phyloP scores from a whole-genome alignment of 2,113 vertebrate genomes.

The Corydoras maculifer region DNA sequence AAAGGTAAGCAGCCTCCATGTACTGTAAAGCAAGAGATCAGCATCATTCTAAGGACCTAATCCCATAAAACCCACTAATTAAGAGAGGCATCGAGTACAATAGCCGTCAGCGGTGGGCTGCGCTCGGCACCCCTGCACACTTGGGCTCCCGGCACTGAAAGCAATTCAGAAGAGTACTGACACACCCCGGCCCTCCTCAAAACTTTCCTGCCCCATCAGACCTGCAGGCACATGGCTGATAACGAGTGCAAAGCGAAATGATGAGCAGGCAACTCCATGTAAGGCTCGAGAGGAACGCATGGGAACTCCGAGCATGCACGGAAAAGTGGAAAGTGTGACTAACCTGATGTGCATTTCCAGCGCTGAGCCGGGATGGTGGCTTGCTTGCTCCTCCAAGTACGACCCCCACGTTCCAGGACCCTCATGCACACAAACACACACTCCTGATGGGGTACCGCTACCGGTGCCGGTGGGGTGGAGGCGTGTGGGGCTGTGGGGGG shows the following conservation, averaged over 20 bases:
- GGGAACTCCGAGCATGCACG: neutral
- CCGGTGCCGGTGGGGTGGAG: too few species aligned
- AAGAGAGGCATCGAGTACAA: slow-evolving; percentile 35
- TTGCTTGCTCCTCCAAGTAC: slow-evolving; percentile 47
- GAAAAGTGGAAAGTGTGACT: slow-evolving; percentile 45
- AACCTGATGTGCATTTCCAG: slow-evolving; percentile 73
- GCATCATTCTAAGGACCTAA: slow-evolving; percentile 33
- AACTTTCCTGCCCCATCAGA: slow-evolving; percentile 32
- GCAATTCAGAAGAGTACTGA: slow-evolving; percentile 6
- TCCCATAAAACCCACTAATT: slow-evolving; percentile 42
- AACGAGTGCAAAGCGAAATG: slow-evolving; percentile 15
- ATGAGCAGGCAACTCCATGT: neutral
- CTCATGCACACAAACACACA: slow-evolving; percentile 17
- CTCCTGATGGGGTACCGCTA: neutral
- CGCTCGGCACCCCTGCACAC: slow-evolving; percentile 10
- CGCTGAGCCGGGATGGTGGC: slow-evolving; percentile 45
- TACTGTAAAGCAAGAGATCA: neutral
- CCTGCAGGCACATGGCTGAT: slow-evolving; percentile 4
- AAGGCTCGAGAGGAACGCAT: neutral
- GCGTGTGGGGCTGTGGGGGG: neutral
- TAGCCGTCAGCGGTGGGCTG: slow-evolving; percentile 12
- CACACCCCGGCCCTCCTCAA: slow-evolving; percentile 4
- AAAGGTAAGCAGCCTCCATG: slow-evolving; percentile 22
- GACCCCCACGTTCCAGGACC: slow-evolving; percentile 44
- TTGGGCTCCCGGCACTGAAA: neutral